Evolutionary conservation across 35 echinoderm and acorn worm genomes (phyloP).

Genomic region (Amphiura filiformis): DNA sequence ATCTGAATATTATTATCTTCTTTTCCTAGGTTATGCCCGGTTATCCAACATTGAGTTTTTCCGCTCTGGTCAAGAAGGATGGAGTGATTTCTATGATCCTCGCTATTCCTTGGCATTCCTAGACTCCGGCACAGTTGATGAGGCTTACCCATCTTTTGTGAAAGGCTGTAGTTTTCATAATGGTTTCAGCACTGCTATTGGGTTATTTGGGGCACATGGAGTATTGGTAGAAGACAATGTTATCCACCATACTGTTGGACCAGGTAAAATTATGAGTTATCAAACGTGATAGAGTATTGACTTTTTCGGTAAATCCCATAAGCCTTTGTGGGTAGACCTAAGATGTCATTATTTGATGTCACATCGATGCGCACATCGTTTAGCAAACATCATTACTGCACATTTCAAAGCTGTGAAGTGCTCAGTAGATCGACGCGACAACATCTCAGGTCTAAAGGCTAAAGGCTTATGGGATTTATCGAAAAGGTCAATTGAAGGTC

Average conservation of each 20-base stretch:
- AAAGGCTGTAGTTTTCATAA: constrained; percentile 85
- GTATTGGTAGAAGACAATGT: constrained; percentile 73
- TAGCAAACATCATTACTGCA: too few relatives aligned
- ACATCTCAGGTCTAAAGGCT: too few relatives aligned
- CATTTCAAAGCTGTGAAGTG: too few relatives aligned
- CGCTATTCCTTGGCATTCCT: constrained; percentile 86
- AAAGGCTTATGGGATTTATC: too few relatives aligned
- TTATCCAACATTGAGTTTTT: constrained; percentile 87
- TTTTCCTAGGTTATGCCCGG: constrained; percentile 63
- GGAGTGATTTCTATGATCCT: constrained; percentile 89
- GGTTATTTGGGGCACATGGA: constrained; percentile 71
- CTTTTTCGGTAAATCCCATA: too few relatives aligned
- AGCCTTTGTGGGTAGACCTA: too few relatives aligned
- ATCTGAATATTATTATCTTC: background rate
- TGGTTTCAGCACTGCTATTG: constrained; percentile 90
- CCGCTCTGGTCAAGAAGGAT: constrained; percentile 84
- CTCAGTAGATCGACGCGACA: too few relatives aligned
- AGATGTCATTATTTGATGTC: too few relatives aligned
- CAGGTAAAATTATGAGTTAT: constrained; percentile 53
- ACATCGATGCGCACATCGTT: too few relatives aligned
- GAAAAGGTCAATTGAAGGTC: too few relatives aligned
- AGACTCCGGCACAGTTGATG: constrained; percentile 61
- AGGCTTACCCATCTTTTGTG: constrained; percentile 67
- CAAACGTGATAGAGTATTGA: too few relatives aligned
- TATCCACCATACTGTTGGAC: constrained; percentile 85